Evolutionary conservation across 2,797 vertebrate species (phyloP).

Genomic region (Acanthiza pusilla): DNA sequence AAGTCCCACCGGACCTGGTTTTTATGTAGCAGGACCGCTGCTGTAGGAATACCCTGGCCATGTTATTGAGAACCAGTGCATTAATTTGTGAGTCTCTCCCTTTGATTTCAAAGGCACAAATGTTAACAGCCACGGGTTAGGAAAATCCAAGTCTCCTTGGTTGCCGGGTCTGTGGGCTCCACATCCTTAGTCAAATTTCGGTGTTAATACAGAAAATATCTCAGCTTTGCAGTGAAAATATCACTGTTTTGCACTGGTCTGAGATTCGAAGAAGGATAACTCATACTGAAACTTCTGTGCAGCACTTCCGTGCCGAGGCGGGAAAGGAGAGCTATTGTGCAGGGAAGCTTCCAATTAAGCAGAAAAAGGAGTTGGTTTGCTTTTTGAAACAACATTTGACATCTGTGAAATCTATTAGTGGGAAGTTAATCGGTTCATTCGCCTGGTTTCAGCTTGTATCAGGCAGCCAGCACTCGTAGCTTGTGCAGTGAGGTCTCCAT

Average conservation of each 20-base stretch:
- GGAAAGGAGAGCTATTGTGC: neutral
- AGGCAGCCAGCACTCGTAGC: fast-evolving
- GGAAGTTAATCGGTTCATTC: neutral
- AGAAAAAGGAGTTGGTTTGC: constrained; percentile 26
- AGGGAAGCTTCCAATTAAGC: constrained; percentile 51
- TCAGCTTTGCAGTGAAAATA: neutral
- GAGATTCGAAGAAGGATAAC: constrained; percentile 30
- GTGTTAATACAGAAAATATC: constrained; percentile 11
- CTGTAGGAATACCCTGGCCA: neutral
- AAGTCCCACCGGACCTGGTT: neutral
- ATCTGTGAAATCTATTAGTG: neutral
- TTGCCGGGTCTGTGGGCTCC: neutral
- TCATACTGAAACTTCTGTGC: constrained; percentile 50
- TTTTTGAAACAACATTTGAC: constrained; percentile 9
- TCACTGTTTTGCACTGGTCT: neutral
- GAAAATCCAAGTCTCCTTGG: neutral
- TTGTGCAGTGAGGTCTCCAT: neutral
- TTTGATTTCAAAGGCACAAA: neutral
- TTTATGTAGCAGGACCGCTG: neutral
- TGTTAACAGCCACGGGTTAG: neutral
- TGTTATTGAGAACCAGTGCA: neutral
- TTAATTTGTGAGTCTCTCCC: neutral
- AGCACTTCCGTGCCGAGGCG: constrained; percentile 3
- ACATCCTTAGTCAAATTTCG: neutral
- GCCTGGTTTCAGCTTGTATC: constrained; percentile 3